Conservation (phyloP, 2,888 invertebrate genomes). For the Metalampra italica region DNA sequence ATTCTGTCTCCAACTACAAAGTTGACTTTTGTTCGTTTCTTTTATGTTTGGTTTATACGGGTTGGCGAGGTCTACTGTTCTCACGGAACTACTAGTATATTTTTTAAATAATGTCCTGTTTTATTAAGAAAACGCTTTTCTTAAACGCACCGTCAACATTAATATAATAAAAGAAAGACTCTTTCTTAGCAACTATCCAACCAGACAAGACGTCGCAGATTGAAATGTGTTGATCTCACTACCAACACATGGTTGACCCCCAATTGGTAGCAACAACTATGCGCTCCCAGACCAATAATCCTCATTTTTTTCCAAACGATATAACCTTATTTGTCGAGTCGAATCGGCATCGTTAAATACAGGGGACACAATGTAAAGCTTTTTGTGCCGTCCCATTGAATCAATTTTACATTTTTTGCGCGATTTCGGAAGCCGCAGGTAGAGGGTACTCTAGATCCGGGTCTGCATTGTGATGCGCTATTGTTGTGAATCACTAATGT, state of each 20-base stretch:
- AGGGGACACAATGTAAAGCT: conserved; percentile 60
- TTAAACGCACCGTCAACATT: background rate
- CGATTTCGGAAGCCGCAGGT: conserved; percentile 77
- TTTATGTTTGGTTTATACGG: too few species aligned
- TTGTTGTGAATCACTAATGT: conserved; percentile 63
- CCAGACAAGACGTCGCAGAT: background rate
- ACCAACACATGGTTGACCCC: conserved; percentile 9
- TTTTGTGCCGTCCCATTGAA: conserved; percentile 66
- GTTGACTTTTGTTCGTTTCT: too few species aligned
- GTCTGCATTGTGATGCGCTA: conserved; percentile 52
- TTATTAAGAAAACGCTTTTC: background rate
- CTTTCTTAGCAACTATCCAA: background rate
- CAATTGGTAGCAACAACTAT: conserved; percentile 27
- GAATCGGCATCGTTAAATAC: conserved; percentile 65
- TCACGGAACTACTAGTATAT: too few species aligned
- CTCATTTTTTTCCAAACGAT: conserved; percentile 61
- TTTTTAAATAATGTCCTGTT: background rate
- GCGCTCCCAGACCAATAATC: conserved; percentile 56
- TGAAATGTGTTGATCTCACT: background rate
- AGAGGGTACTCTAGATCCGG: conserved; percentile 68
- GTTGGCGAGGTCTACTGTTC: too few species aligned
- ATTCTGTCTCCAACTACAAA: too few species aligned
- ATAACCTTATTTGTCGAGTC: conserved; percentile 67
- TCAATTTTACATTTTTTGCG: conserved; percentile 67
- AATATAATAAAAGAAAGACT: background rate